Evolutionary conservation across 2,113 vertebrate genomes (phyloP).

Genomic region (Albula glossodonta): DNA sequence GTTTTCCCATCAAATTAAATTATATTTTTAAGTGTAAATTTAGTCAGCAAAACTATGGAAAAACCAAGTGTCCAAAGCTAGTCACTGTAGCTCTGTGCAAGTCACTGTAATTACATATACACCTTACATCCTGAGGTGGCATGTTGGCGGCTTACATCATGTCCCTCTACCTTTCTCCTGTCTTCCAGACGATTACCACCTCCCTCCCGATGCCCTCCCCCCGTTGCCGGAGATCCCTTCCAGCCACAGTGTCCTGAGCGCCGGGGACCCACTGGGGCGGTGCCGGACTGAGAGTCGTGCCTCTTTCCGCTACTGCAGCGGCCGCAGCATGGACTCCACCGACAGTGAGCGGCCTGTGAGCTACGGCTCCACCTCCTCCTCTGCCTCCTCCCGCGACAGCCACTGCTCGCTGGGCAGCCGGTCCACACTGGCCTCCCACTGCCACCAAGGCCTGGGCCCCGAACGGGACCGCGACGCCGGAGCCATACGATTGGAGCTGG

Average conservation of each 20-base stretch:
- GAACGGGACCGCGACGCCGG: slow-evolving; percentile 82
- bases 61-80: too few species aligned
- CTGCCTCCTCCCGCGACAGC: slow-evolving; percentile 92
- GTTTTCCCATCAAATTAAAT: too few species aligned
- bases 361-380: slow-evolving; percentile 96
- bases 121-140: too few species aligned
- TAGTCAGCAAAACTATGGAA: too few species aligned
- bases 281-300: slow-evolving; percentile 65
- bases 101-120: too few species aligned
- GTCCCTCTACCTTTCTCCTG: slow-evolving; percentile 9
- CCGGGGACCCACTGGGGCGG: slow-evolving; percentile 59
- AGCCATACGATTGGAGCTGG: slow-evolving; percentile 87
- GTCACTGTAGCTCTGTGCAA: too few species aligned
- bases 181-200: slow-evolving; percentile 78
- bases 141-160: not conserved
- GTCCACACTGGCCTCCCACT: slow-evolving; percentile 80
- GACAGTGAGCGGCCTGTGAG: slow-evolving; percentile 92
- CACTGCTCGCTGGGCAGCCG: slow-evolving; percentile 92
- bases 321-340: slow-evolving; percentile 84
- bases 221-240: slow-evolving; percentile 74
- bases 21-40: too few species aligned
- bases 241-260: slow-evolving; percentile 66
- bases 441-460: slow-evolving; percentile 66
- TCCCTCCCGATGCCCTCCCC: slow-evolving; percentile 73
- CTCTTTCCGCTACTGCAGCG: slow-evolving; percentile 66